A percentile compares a stretch with the other conserved stretches of the same genome.
Conservation (phyloP, 1,140 invertebrate species). For the Drosophila repletoides region DNA sequence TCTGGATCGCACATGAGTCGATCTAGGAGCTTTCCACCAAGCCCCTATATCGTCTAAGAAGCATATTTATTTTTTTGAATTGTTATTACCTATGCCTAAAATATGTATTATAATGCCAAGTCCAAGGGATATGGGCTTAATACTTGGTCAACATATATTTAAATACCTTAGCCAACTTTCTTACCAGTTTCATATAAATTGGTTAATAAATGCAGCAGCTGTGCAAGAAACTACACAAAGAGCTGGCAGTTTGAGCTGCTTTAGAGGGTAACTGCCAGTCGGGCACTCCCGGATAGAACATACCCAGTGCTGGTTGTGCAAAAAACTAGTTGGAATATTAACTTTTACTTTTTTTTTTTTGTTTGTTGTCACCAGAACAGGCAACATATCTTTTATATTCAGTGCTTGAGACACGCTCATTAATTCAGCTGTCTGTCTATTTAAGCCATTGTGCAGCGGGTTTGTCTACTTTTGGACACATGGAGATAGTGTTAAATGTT, state of each 20-base stretch:
- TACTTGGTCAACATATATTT: too few relatives aligned
- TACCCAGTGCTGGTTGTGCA: background rate
- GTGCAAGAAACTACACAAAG: background rate
- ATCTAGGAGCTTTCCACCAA: too few relatives aligned
- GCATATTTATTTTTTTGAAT: too few relatives aligned
- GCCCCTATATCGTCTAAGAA: too few relatives aligned
- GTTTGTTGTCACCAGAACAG: slow-evolving; percentile 8
- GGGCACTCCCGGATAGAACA: background rate
- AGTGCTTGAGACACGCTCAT: slow-evolving; percentile 42
- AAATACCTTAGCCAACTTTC: too few relatives aligned
- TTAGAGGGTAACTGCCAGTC: background rate
- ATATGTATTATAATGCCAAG: too few relatives aligned
- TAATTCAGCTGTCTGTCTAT: slow-evolving; percentile 44
- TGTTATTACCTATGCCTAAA: too few relatives aligned
- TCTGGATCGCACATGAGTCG: too few relatives aligned
- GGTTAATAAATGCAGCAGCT: background rate
- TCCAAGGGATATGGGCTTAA: too few relatives aligned
- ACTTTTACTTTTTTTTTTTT: slow-evolving; percentile 40
- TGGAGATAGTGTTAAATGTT: slow-evolving; percentile 6
- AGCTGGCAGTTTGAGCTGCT: background rate
- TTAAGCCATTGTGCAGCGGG: slow-evolving; percentile 39
- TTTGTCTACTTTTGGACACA: slow-evolving; percentile 16
- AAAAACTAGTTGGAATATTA: slow-evolving; percentile 18
- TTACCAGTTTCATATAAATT: background rate
- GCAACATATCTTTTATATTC: slow-evolving; percentile 39